A percentile compares a stretch with the other conserved stretches of the same genome.
These are phyloP conservation scores for Ascaphus truei DNA, from an alignment of 2,113 vertebrate genomes.

Conservation along the genomic window DNA sequence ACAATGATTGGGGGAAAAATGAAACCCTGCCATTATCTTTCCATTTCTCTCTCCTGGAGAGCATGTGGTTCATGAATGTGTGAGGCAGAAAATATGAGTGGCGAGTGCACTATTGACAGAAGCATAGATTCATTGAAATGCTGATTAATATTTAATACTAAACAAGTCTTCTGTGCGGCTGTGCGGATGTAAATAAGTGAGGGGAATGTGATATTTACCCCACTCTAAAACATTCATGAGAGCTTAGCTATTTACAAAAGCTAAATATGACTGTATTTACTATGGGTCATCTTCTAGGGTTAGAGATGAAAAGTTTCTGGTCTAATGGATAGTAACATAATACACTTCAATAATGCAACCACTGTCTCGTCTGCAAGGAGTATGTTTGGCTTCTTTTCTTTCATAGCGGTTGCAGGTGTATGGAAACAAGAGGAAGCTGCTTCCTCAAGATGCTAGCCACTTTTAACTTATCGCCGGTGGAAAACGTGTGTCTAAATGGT, in stretches of 20 bases:
- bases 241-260: constrained; percentile 69
- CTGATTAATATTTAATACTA: constrained; percentile 75
- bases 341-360: constrained; percentile 52
- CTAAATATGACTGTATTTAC: constrained; percentile 75
- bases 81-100: constrained; percentile 50
- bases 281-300: constrained; percentile 69
- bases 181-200: constrained; percentile 79
- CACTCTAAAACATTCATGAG: constrained; percentile 75
- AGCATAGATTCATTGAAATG: constrained; percentile 68
- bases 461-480: too few species aligned
- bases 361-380: constrained; percentile 53
- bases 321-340: constrained; percentile 66
- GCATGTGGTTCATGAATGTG: constrained; percentile 38
- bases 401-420: constrained; percentile 49
- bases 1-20: background rate
- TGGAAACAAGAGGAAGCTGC: too few species aligned
- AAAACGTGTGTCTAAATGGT: too few species aligned
- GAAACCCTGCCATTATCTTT: background rate
- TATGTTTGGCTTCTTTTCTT: constrained; percentile 45
- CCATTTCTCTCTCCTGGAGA: constrained; percentile 21
- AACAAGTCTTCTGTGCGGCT: constrained; percentile 69
- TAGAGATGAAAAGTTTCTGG: constrained; percentile 63
- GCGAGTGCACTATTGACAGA: constrained; percentile 60
- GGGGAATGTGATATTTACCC: constrained; percentile 76
- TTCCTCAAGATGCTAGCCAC: too few species aligned